These are phyloP conservation scores for Stichopus chloronotus DNA, from an alignment of 35 echinoderm and acorn worm species.

Conservation along the genomic window DNA sequence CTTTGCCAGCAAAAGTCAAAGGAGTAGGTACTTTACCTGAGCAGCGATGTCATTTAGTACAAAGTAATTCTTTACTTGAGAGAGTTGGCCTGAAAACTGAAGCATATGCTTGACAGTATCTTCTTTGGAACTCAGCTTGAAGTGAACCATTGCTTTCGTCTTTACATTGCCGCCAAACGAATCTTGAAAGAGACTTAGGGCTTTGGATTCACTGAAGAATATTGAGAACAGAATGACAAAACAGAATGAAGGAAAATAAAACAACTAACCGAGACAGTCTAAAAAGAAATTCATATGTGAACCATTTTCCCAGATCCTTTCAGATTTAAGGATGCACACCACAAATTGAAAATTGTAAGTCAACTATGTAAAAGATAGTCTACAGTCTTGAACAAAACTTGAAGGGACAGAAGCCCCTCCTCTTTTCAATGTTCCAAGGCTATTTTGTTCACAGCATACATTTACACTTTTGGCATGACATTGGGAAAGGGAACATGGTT, in stretches of 20 bases:
- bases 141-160: constrained; percentile 90
- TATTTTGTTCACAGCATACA: too few relatives aligned
- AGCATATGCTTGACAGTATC: constrained; percentile 54
- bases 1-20: not conserved
- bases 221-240: too few relatives aligned
- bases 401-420: too few relatives aligned
- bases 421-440: too few relatives aligned
- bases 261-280: not conserved
- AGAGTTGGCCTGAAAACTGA: constrained; percentile 50
- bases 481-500: too few relatives aligned
- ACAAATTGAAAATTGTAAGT: too few relatives aligned
- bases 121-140: constrained; percentile 55
- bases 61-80: constrained; percentile 69
- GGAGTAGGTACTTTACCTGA: constrained; percentile 57
- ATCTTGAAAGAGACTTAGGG: constrained; percentile 70
- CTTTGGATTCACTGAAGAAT: constrained; percentile 75
- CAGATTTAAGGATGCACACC: too few relatives aligned
- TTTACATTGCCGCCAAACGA: constrained; percentile 86
- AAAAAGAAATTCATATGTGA: too few relatives aligned
- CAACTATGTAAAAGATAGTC: too few relatives aligned
- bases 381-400: too few relatives aligned
- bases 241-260: not conserved
- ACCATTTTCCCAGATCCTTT: too few relatives aligned
- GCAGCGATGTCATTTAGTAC: constrained; percentile 79
- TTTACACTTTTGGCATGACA: too few relatives aligned